These are phyloP conservation scores for Paracyprichromis sp. DNA, from an alignment of 2,113 vertebrate species.

Conservation along the genomic window DNA sequence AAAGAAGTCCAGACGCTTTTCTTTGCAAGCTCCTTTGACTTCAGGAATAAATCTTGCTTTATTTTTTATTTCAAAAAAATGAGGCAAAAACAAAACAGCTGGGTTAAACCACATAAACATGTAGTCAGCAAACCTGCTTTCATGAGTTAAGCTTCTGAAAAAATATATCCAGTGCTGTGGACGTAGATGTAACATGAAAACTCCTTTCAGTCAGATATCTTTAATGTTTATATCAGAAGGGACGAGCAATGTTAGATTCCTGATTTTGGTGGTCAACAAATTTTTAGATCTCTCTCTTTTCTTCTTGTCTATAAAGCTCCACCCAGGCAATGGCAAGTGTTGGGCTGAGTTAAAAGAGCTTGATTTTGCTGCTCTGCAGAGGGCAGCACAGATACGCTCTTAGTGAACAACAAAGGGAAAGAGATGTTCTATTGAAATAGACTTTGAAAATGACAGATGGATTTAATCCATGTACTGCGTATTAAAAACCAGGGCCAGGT, in stretches of 20 bases:
- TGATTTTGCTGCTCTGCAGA: background rate
- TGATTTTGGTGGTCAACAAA: background rate
- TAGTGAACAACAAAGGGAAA: background rate
- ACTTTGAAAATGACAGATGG: background rate
- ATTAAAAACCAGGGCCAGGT: background rate
- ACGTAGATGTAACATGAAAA: background rate
- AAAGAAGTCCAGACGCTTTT: background rate
- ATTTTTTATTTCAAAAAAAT: background rate
- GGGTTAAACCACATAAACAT: background rate
- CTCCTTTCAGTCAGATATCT: background rate
- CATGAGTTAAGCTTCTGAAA: background rate
- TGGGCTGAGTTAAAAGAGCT: background rate
- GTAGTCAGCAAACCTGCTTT: background rate
- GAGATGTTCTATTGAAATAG: background rate
- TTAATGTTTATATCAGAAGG: background rate
- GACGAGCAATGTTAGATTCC: background rate
- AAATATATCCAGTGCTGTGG: background rate
- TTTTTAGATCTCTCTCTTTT: background rate
- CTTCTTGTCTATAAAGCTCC: background rate
- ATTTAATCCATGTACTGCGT: background rate
- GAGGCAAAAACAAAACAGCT: background rate
- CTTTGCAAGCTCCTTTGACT: background rate
- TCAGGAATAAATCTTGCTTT: background rate
- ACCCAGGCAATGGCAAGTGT: background rate
- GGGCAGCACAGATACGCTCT: background rate